Conservation (phyloP, 1,140 invertebrate species). For the Dendrolimus kikuchii region DNA sequence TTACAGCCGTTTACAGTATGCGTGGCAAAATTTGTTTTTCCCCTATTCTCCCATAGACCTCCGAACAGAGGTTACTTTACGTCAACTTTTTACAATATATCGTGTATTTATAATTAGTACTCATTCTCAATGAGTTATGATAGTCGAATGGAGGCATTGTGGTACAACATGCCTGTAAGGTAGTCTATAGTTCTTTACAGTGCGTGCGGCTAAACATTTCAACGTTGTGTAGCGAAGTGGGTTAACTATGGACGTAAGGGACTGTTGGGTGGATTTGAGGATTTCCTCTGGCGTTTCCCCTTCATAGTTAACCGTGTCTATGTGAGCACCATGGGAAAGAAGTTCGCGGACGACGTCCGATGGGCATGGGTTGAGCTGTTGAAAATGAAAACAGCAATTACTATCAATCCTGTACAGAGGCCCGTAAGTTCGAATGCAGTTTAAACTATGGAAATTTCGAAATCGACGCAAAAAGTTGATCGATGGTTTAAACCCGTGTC, state of each 20-base stretch:
- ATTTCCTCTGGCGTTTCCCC: constrained; percentile 84
- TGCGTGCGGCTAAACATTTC: constrained; percentile 85
- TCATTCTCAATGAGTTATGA: constrained; percentile 56
- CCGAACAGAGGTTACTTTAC: too few relatives aligned
- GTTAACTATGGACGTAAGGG: constrained; percentile 79
- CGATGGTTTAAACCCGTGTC: too few relatives aligned
- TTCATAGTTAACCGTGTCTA: constrained; percentile 88
- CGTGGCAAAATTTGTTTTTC: too few relatives aligned
- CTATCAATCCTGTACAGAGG: too few relatives aligned
- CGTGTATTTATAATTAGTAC: background rate
- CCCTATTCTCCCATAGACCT: too few relatives aligned
- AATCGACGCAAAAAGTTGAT: too few relatives aligned
- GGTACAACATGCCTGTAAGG: constrained; percentile 77
- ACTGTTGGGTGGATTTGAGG: constrained; percentile 72
- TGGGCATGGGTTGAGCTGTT: constrained; percentile 74
- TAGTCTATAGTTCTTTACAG: constrained; percentile 78
- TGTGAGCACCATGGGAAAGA: constrained; percentile 85
- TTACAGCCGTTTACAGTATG: too few relatives aligned
- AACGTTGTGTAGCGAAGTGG: constrained; percentile 85
- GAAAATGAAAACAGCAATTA: background rate
- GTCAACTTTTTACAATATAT: too few relatives aligned
- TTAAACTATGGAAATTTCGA: too few relatives aligned
- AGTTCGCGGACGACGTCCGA: constrained; percentile 79
- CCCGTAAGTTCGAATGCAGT: too few relatives aligned
- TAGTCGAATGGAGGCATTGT: constrained; percentile 55